Conservation (phyloP, 30 jellyfish, hydroid and myxozoan genomes). For the Chrysaora quinquecirrha region DNA sequence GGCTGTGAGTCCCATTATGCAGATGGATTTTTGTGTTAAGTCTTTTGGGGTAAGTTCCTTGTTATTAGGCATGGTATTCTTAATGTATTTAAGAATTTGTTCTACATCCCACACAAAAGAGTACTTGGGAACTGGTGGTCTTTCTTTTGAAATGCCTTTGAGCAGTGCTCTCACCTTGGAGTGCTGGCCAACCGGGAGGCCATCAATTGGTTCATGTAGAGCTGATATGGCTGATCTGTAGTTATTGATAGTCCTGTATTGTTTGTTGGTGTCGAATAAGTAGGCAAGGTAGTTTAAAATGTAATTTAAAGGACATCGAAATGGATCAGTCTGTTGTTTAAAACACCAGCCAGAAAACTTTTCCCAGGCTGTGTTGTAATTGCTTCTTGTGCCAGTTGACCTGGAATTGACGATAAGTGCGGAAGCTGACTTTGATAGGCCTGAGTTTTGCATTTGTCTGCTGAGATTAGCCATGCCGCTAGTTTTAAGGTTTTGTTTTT, state of each 20-base stretch:
- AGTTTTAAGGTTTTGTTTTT: conserved; percentile 6
- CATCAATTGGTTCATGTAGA: conserved; percentile 35
- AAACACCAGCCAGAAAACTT: conserved; percentile 56
- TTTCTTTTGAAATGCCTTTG: conserved; percentile 19
- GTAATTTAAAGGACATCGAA: conserved; percentile 29
- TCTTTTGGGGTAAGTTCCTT: conserved; percentile 15
- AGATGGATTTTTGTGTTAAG: not conserved
- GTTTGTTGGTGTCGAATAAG: conserved; percentile 31
- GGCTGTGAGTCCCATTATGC: conserved; percentile 30
- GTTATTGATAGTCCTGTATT: conserved; percentile 27
- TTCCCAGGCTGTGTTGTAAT: conserved; percentile 67
- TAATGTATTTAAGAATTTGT: conserved; percentile 1
- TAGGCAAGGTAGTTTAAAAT: conserved; percentile 22
- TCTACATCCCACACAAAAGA: conserved; percentile 30
- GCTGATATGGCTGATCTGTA: conserved; percentile 64
- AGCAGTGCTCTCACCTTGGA: conserved; percentile 17
- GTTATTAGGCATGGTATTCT: not conserved
- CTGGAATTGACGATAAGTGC: conserved; percentile 63
- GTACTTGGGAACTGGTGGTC: conserved; percentile 35
- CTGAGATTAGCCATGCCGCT: conserved; percentile 65
- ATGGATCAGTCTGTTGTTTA: conserved; percentile 51
- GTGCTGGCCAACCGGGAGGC: conserved; percentile 52
- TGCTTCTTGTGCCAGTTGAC: conserved; percentile 40
- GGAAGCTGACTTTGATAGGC: conserved; percentile 48
- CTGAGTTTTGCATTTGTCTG: conserved; percentile 35